phyloP scores from a whole-genome alignment of 2,797 vertebrate genomes.

The Scleropages formosus region DNA sequence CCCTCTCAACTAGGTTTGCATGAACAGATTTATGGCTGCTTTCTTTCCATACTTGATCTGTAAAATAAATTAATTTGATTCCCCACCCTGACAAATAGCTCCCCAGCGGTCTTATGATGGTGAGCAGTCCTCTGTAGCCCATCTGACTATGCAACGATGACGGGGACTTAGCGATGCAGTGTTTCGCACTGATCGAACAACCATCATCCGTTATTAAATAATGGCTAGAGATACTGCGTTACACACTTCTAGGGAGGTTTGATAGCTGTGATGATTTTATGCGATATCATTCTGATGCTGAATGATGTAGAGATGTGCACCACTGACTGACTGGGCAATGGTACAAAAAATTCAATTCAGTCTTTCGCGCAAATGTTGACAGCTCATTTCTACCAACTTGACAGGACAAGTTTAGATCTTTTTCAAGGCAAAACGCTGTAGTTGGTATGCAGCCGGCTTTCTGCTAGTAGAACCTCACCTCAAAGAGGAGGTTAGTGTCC shows the following conservation, averaged over 20 bases:
- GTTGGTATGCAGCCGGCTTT: neutral
- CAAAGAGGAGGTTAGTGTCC: constrained; percentile 83
- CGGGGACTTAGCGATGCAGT: neutral
- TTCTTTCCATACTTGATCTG: neutral
- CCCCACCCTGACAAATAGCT: neutral
- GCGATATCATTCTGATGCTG: neutral
- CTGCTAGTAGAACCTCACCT: constrained; percentile 66
- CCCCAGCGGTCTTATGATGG: neutral
- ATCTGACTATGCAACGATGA: neutral
- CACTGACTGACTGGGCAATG: neutral
- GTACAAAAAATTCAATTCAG: neutral
- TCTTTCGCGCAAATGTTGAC: neutral
- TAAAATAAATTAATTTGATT: no score
- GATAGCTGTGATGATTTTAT: neutral
- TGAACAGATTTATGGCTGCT: no score
- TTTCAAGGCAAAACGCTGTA: neutral
- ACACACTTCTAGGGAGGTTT: neutral
- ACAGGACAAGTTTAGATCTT: neutral
- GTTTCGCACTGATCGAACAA: neutral
- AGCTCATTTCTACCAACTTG: neutral
- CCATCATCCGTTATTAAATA: neutral
- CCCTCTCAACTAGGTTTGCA: neutral
- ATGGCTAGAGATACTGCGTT: neutral
- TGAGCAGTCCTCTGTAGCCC: neutral
- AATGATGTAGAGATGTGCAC: constrained; percentile 7